Evolutionary conservation across 2,888 invertebrate genomes (phyloP).

Genomic region (Lepas anatifera): DNA sequence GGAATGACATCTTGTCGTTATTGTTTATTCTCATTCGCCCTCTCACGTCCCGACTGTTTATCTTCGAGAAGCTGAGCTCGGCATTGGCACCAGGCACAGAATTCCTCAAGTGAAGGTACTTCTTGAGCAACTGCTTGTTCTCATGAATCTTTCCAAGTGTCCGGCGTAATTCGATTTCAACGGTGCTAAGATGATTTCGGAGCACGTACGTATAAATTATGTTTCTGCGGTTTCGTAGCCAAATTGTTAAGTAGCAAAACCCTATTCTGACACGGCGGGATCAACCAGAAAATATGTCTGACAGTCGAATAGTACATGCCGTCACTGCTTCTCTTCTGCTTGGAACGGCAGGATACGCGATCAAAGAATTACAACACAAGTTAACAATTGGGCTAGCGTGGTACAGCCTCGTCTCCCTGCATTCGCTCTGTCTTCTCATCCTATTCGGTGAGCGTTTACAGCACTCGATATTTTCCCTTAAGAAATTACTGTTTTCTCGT

Average conservation of each 20-base stretch:
- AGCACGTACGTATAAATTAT: too few relatives aligned
- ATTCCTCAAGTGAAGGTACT: not conserved
- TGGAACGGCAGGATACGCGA: not conserved
- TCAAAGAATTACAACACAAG: not conserved
- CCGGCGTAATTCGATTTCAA: too few relatives aligned
- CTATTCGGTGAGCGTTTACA: not conserved
- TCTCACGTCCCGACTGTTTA: not conserved
- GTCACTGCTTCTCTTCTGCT: not conserved
- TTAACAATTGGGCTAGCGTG: not conserved
- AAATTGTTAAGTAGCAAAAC: too few relatives aligned
- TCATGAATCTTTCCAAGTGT: not conserved
- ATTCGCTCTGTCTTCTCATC: not conserved
- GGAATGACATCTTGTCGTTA: conserved; percentile 7
- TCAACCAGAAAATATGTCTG: not conserved
- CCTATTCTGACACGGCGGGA: too few relatives aligned
- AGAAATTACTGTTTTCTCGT: too few relatives aligned
- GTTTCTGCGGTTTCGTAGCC: too few relatives aligned
- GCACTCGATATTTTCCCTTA: too few relatives aligned
- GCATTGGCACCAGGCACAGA: not conserved
- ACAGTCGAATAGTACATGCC: not conserved
- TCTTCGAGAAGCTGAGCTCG: not conserved
- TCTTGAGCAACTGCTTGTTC: not conserved
- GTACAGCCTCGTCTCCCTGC: not conserved
- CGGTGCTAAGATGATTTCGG: too few relatives aligned
- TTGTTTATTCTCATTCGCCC: not conserved